Conservation (phyloP, 2,113 vertebrate genomes). For the Sphaerodactylus townsendi region DNA sequence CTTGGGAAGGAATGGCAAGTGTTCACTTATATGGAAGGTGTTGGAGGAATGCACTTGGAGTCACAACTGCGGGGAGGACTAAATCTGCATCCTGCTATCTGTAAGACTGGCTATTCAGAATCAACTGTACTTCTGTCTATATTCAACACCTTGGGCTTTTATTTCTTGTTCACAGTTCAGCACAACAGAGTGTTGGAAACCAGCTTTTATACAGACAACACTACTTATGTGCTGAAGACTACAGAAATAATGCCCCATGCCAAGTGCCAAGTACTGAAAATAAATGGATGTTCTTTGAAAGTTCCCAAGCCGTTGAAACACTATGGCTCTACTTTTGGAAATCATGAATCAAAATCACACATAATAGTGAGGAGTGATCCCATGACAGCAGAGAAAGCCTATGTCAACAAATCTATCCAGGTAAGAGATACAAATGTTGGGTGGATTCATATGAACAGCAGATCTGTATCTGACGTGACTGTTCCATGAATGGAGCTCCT, state of each 20-base stretch:
- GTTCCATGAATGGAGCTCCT: no score
- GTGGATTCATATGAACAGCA: background rate
- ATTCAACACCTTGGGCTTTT: background rate
- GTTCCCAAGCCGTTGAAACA: background rate
- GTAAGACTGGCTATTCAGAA: background rate
- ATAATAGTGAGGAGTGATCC: background rate
- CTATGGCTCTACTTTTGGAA: background rate
- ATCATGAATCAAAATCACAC: conserved; percentile 4
- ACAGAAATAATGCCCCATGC: background rate
- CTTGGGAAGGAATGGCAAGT: background rate
- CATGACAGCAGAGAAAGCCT: background rate
- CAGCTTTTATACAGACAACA: background rate
- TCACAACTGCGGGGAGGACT: no score
- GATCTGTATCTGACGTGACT: no score
- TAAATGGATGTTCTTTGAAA: background rate
- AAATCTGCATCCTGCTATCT: background rate
- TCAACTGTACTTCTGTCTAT: background rate
- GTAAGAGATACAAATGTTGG: background rate
- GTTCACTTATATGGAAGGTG: no score
- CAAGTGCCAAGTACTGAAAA: background rate
- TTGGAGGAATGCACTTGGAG: background rate
- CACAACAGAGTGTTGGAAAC: background rate
- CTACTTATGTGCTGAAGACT: background rate
- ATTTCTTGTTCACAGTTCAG: background rate
- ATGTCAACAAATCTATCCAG: conserved; percentile 22